A percentile compares a stretch with the other conserved stretches of the same genome.
Evolutionary conservation across 2,888 invertebrate species (phyloP).

Genomic region (Mythimna impura): DNA sequence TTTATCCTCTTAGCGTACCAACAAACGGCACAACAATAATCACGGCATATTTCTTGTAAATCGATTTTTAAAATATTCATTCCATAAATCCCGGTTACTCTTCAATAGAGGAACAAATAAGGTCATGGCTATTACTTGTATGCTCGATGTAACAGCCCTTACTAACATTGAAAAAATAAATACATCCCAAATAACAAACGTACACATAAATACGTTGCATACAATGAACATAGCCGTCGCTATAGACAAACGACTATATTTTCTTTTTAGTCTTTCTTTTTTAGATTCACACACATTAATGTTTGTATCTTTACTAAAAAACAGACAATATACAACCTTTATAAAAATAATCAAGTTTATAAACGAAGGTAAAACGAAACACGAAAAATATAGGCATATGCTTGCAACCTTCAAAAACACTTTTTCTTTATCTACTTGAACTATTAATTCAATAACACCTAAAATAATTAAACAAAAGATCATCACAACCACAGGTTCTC

Average conservation of each 20-base stretch:
- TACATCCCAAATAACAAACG: constrained; percentile 24
- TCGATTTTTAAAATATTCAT: constrained; percentile 22
- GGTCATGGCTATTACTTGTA: constrained; percentile 10
- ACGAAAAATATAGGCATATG: background rate
- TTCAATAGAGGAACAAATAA: constrained; percentile 26
- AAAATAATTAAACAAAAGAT: background rate
- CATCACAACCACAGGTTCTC: constrained; percentile 4
- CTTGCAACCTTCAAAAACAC: background rate
- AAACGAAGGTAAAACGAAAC: constrained; percentile 7
- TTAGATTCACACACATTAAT: constrained; percentile 1
- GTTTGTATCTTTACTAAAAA: constrained; percentile 9
- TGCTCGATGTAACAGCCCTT: constrained; percentile 9
- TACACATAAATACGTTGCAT: constrained; percentile 18
- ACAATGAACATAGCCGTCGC: constrained; percentile 25
- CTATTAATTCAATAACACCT: background rate
- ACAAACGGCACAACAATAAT: background rate
- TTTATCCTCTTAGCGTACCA: background rate
- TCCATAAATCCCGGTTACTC: constrained; percentile 22
- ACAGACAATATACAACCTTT: constrained; percentile 17
- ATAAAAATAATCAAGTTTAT: constrained; percentile 14
- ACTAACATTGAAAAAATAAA: constrained; percentile 11
- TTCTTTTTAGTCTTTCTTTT: background rate
- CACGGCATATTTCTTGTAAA: background rate
- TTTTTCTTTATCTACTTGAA: fast-evolving
- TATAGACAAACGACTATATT: constrained; percentile 1